Conservation (phyloP, 2,797 vertebrate genomes). For the Harpagifer antarcticus region DNA sequence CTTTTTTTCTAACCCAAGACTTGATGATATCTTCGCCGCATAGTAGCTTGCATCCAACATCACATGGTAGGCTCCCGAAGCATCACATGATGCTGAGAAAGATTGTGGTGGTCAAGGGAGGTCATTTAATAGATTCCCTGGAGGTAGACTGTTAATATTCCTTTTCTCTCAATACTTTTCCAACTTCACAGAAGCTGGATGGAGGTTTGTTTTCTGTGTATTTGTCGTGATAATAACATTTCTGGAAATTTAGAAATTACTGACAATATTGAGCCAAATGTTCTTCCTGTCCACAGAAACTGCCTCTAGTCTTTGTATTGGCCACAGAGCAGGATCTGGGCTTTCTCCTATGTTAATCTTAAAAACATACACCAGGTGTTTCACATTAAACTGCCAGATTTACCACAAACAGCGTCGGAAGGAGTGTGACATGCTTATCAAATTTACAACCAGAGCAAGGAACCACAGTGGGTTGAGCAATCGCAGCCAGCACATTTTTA, state of each 20-base stretch:
- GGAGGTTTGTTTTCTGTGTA: background rate
- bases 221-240: background rate
- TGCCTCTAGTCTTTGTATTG: slow-evolving; percentile 13
- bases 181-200: slow-evolving; percentile 5
- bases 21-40: slow-evolving; percentile 50
- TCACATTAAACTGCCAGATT: slow-evolving; percentile 80
- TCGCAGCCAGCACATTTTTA: slow-evolving; percentile 15
- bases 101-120: slow-evolving; percentile 43
- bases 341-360: slow-evolving; percentile 21
- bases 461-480: slow-evolving; percentile 70
- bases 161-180: slow-evolving; percentile 19
- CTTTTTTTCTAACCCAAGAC: slow-evolving; percentile 23
- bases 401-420: slow-evolving; percentile 75
- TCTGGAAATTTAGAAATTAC: slow-evolving; percentile 4
- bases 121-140: slow-evolving; percentile 40
- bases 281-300: slow-evolving; percentile 2
- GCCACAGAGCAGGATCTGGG: background rate
- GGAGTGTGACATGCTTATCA: slow-evolving; percentile 75
- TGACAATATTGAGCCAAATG: background rate
- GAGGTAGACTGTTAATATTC: slow-evolving; percentile 28
- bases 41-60: slow-evolving; percentile 51
- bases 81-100: slow-evolving; percentile 64
- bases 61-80: slow-evolving; percentile 65
- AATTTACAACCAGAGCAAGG: slow-evolving; percentile 67
- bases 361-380: slow-evolving; percentile 34